Base-by-base conservation (phyloP, 1,140 invertebrate species). In the Contarinia nasturtii region DNA sequence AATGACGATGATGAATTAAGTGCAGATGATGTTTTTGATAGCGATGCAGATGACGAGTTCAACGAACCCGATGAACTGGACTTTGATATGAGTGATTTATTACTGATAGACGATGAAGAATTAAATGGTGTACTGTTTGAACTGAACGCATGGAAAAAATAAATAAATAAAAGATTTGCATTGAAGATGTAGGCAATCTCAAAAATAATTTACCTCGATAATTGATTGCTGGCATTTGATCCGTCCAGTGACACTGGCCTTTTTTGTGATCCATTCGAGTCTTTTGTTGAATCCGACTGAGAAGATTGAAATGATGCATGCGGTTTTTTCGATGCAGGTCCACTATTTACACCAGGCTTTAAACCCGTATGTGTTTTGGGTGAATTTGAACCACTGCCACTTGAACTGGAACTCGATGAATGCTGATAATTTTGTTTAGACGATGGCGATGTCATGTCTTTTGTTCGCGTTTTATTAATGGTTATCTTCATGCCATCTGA, bases 401-500 rank as follows among this genome's bases (percentile, higher is more conserved):
- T 66, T 18, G 67, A 69, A 22, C 76, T 76, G 46, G 73, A 75
- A 15, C 71, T 14, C 5, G 33, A 46, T 42, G 63, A 0, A 71
- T 71, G 57, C 76, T 76, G 46, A 75, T 76, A 3, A 77, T 73
- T 0, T 72, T 77, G 11, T 20, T 14, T 18, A 44, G n/a, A 14
- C 17, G 46, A 22, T 4, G 46, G 36, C 37, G 46, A 47, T 5
- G 46, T 15, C 15, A 33, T 15, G 33, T 48, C 46, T 42, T 80
- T 80, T n/a, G 73, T 77, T 47, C 77, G 70, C 1, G 84, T 85
- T 67, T 89, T 90, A 55, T 88, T 90, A 8, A 90, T 86, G 0
- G 85, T 91, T 45, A 91, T 75, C 60, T 89, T 91, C 63, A 90
- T 83, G 1, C 85, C 86, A 55, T 86, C 85, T 40, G 58, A 57